These are phyloP conservation scores for Drosophila pallidifrons DNA, from an alignment of 1,140 invertebrate species.

Conservation along the genomic window DNA sequence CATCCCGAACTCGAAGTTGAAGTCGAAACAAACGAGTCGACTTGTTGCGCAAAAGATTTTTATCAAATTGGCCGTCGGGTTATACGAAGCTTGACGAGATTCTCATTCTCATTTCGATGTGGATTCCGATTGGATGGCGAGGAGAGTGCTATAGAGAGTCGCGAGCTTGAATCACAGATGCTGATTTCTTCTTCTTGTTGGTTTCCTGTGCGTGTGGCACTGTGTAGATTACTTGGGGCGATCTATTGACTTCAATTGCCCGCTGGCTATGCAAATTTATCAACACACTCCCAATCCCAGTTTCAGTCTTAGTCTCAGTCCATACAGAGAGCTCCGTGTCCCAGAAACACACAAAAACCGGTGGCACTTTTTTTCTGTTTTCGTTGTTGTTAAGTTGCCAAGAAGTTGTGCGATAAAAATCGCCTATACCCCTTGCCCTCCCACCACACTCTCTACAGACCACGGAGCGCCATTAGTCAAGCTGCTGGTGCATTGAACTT, in stretches of 20 bases:
- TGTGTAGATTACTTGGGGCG: slow-evolving; percentile 50
- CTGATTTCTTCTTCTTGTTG: slow-evolving; percentile 37
- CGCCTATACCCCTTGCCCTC: slow-evolving; percentile 14
- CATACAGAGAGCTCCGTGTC: slow-evolving; percentile 46
- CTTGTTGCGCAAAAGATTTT: slow-evolving; percentile 61
- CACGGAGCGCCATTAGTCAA: slow-evolving; percentile 26
- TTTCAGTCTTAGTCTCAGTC: not conserved
- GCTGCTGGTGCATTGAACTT: slow-evolving; percentile 67
- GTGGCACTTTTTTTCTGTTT: slow-evolving; percentile 56
- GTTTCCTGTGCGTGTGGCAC: slow-evolving; percentile 39
- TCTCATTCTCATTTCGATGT: slow-evolving; percentile 54
- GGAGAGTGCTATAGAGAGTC: slow-evolving; percentile 33
- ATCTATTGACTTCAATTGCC: slow-evolving; percentile 37
- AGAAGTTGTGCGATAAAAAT: slow-evolving; percentile 38
- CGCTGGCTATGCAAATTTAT: slow-evolving; percentile 76
- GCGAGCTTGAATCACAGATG: slow-evolving; percentile 42
- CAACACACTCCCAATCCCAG: slow-evolving; percentile 40
- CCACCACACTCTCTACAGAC: not conserved
- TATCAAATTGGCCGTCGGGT: slow-evolving; percentile 70
- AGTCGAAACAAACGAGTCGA: slow-evolving; percentile 32
- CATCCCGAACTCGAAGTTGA: not conserved
- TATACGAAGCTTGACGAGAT: slow-evolving; percentile 56
- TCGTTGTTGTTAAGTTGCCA: not conserved
- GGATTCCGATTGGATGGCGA: slow-evolving; percentile 29
- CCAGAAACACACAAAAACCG: slow-evolving; percentile 77